A percentile compares a stretch with the other conserved stretches of the same genome.
These are phyloP conservation scores for Meleagris gallopavo DNA, from an alignment of 2,113 vertebrate genomes.

Conservation along the genomic window DNA sequence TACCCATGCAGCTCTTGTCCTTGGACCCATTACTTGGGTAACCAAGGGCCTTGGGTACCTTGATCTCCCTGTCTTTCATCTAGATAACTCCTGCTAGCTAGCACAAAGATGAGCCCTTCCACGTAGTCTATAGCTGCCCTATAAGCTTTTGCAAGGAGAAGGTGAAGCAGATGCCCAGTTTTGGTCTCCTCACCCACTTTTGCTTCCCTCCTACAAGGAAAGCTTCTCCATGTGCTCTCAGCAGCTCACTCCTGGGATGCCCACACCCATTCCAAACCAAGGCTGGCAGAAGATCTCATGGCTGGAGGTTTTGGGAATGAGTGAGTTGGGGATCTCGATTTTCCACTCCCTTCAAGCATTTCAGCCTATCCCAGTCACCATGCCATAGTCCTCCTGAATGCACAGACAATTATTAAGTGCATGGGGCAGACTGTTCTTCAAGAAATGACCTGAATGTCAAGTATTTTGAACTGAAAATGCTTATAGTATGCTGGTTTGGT, in stretches of 20 bases:
- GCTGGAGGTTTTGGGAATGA: neutral
- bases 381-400: neutral
- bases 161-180: neutral
- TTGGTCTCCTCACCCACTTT: neutral
- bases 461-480: neutral
- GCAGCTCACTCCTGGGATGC: neutral
- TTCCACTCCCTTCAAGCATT: neutral
- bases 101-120: neutral
- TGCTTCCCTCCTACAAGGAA: neutral
- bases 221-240: neutral
- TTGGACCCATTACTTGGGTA: neutral
- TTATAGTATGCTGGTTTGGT: neutral
- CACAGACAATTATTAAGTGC: neutral
- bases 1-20: neutral
- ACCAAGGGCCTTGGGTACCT: neutral
- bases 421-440: neutral
- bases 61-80: neutral
- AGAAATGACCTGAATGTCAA: neutral
- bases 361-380: neutral
- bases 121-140: neutral
- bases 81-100: neutral
- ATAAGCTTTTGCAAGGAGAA: neutral
- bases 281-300: neutral
- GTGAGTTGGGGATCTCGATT: neutral
- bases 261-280: neutral